A percentile compares a stretch with the other conserved stretches of the same genome.
phyloP scores from a whole-genome alignment of 2,113 vertebrate genomes.

The Psilopogon haemacephalus region DNA sequence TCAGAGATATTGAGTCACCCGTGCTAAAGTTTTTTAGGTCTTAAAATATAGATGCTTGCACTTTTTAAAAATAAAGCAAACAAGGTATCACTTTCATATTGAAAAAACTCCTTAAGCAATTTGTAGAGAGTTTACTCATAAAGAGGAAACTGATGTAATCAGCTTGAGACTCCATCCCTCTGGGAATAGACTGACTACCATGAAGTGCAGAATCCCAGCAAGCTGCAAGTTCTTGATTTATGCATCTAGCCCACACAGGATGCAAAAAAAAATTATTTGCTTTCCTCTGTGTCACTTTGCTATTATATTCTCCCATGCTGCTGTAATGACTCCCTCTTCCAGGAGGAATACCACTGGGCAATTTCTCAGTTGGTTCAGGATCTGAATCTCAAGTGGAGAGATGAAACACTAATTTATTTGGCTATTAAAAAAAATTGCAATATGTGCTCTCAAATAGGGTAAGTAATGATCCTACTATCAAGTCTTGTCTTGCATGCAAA shows the following conservation, averaged over 20 bases:
- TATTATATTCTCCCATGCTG: not conserved
- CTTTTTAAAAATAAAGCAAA: not conserved
- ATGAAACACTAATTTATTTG: not conserved
- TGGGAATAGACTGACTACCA: not conserved
- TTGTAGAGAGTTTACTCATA: not conserved
- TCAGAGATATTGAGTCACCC: not conserved
- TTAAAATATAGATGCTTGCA: not conserved
- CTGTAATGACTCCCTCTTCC: not conserved
- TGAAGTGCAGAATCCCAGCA: not conserved
- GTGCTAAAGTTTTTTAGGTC: not conserved
- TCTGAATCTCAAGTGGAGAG: not conserved
- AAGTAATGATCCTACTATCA: not conserved
- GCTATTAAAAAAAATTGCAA: not conserved
- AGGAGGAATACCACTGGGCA: not conserved
- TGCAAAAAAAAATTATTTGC: not conserved
- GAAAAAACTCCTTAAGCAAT: not conserved
- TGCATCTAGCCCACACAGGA: not conserved
- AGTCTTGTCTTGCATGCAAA: not conserved
- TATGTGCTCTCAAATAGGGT: not conserved
- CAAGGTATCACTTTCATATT: not conserved
- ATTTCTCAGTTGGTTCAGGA: not conserved
- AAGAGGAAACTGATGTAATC: conserved; percentile 1
- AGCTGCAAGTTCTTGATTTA: not conserved
- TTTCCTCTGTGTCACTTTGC: not conserved
- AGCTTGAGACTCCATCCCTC: not conserved